Base-by-base conservation (phyloP, 2,888 invertebrate genomes). In the Scaptomyza cyrtandrae region DNA sequence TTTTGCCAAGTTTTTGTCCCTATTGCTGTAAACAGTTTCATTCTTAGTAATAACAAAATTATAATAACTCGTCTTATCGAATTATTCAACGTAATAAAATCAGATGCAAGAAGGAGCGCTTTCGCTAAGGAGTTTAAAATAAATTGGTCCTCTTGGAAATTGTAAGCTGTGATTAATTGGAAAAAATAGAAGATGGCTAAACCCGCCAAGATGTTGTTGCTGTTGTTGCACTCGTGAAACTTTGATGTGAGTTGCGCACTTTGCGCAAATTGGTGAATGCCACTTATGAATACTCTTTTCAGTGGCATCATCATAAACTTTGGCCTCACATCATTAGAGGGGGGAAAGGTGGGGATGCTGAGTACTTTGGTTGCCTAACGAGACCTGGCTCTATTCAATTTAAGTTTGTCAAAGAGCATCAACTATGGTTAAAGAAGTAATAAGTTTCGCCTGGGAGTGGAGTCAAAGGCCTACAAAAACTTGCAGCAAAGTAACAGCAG, bases 341-440 rank as follows among this genome's bases (percentile, higher is more conserved):
- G 39, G n/a, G 37, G 24, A 4, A 35, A 2, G 3, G 5, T 6
- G 11, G 37, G 16, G 46, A 24, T 24, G 24, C 3, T 5, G 24
- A 5, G 11, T 33, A 39, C n/a, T 64, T 57, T 10, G 35, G 19
- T 39, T 49, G 53, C 43, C 45, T 48, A 50, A 50, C 44, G 43
- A 54, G 53, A 54, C 48, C 37, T 19, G 49, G 57, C 44, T 60
- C 60, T 67, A 77, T 77, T 72, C 63, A 77, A 75, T 75, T 77
- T 46, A 77, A 72, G 73, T 72, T 67, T 77, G 50, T 77, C 75
- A 75, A 75, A 77, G 78, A 46, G 67, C 75, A 56, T 58, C 62
- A 55, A 62, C 71, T 62, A 58, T 67, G 72, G 77, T 48, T 56
- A 67, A 72, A 72, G 67, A 77, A 67, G 67, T 67, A 77, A 75